phyloP scores from a whole-genome alignment of 2,113 vertebrate species.

The Atherinomorus stipes region DNA sequence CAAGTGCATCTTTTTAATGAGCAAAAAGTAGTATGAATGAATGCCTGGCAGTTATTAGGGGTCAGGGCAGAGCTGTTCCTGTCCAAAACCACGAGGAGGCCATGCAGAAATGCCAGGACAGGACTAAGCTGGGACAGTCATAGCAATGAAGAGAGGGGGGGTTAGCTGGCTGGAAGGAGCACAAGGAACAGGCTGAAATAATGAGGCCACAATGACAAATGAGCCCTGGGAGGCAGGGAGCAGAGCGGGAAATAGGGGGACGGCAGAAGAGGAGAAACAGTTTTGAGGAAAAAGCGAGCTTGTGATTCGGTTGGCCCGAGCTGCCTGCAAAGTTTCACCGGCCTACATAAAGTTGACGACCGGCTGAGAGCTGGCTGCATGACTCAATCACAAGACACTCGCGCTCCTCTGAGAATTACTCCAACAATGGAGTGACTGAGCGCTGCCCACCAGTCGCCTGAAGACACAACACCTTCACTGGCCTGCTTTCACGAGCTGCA shows the following conservation, averaged over 20 bases:
- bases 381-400: constrained; percentile 59
- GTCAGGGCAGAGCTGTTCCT: constrained; percentile 23
- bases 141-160: constrained; percentile 52
- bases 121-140: constrained; percentile 42
- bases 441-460: constrained; percentile 14
- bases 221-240: constrained; percentile 73
- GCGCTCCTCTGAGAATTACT: constrained; percentile 60
- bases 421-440: constrained; percentile 40
- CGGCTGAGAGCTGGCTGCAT: constrained; percentile 26
- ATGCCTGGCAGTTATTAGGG: constrained; percentile 20
- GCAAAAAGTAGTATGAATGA: constrained; percentile 24
- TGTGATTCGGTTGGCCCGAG: constrained; percentile 49
- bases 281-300: constrained; percentile 43
- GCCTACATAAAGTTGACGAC: constrained; percentile 77
- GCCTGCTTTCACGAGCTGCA: constrained; percentile 75
- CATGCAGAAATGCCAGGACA: constrained; percentile 40
- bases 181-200: constrained; percentile 79
- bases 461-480: constrained; percentile 52
- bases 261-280: constrained; percentile 30
- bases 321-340: constrained; percentile 66
- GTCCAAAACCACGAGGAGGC: constrained; percentile 40
- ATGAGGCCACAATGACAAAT: constrained; percentile 84
- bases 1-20: constrained; percentile 21
- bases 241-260: constrained; percentile 49
- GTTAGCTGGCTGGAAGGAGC: constrained; percentile 65